phyloP scores from a whole-genome alignment of 2,797 vertebrate species.

The Microhierax caerulescens region DNA sequence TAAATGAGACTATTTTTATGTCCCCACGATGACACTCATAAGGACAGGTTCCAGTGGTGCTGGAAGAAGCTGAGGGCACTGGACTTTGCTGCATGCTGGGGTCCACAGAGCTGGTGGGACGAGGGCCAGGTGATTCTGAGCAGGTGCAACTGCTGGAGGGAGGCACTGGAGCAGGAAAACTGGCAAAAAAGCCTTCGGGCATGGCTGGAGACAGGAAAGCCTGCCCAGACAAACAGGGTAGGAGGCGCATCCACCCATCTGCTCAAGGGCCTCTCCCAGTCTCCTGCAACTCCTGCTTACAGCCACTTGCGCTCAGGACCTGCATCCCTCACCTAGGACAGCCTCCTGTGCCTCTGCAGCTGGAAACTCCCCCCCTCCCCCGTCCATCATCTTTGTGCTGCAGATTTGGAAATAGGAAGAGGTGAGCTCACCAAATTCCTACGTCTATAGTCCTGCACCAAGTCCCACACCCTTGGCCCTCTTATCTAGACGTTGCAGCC shows the following conservation, averaged over 20 bases:
- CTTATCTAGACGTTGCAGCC: background rate
- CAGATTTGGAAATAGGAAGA: background rate
- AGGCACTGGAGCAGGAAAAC: background rate
- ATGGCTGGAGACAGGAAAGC: background rate
- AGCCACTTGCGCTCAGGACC: background rate
- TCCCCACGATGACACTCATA: background rate
- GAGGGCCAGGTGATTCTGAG: rapidly evolving
- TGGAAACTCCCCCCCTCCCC: background rate
- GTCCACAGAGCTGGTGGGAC: rapidly evolving
- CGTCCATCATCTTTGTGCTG: background rate
- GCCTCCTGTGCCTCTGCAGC: background rate
- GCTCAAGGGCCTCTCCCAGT: background rate
- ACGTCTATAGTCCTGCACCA: rapidly evolving
- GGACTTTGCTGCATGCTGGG: background rate
- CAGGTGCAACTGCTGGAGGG: background rate
- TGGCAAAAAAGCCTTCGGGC: background rate
- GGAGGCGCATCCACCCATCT: background rate
- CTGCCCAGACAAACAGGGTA: background rate
- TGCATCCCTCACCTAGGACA: rapidly evolving
- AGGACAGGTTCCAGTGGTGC: background rate
- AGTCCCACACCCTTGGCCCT: background rate
- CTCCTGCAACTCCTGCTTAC: background rate
- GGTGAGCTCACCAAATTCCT: background rate
- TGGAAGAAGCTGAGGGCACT: rapidly evolving
- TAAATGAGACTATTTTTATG: background rate